These are phyloP conservation scores for Sminthopsis crassicaudata DNA, from an alignment of 2,113 vertebrate genomes.

Conservation along the genomic window DNA sequence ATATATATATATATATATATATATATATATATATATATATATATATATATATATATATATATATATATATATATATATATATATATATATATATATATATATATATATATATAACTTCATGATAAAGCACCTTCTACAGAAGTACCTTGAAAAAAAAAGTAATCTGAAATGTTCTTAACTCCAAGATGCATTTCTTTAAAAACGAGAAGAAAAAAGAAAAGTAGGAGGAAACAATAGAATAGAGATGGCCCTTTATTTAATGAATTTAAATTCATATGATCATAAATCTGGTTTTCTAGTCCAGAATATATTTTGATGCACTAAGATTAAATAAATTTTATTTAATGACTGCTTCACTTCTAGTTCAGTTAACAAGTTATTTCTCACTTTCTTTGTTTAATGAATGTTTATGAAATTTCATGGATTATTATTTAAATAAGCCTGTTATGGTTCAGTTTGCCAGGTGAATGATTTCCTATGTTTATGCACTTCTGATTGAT, in stretches of 20 bases:
- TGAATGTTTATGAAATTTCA: constrained; percentile 41
- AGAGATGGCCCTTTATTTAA: not conserved
- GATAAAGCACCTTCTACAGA: not conserved
- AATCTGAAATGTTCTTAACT: not conserved
- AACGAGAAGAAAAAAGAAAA: not conserved
- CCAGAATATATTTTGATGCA: not conserved
- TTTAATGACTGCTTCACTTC: constrained; percentile 34
- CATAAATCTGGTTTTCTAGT: not conserved
- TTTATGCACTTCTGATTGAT: constrained; percentile 47
- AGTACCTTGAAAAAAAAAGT: not conserved
- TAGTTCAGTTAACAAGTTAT: not conserved
- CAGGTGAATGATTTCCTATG: constrained; percentile 32
- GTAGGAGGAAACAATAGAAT: not conserved
- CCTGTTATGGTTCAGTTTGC: constrained; percentile 6
- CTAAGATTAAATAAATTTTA: not conserved
- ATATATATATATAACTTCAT: not conserved
- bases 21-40: too few relatives aligned
- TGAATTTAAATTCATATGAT: constrained; percentile 9
- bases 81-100: too few relatives aligned
- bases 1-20: too few relatives aligned
- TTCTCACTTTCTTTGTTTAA: constrained; percentile 47
- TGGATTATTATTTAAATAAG: constrained; percentile 45
- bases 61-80: too few relatives aligned
- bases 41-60: too few relatives aligned
- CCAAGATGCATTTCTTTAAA: not conserved